Percentiles rank a stretch among this genome's conserved stretches.
These are phyloP conservation scores for Nothocercus nigrocapillus DNA, from an alignment of 2,113 vertebrate genomes.

Conservation along the genomic window DNA sequence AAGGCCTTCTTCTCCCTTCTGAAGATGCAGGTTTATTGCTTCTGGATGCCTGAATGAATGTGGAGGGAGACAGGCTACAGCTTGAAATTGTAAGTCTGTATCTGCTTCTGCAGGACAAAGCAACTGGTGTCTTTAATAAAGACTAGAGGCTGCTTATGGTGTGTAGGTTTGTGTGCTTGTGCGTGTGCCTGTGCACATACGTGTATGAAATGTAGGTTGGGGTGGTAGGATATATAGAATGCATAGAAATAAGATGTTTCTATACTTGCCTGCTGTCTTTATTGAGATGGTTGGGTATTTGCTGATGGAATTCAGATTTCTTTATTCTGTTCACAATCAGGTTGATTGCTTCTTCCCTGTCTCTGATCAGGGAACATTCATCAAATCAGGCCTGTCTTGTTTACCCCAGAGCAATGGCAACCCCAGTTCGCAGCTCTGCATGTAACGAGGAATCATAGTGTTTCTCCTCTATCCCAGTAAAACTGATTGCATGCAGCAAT, in stretches of 20 bases:
- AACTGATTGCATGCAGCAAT: neutral
- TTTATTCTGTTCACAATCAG: neutral
- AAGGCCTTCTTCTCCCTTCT: neutral
- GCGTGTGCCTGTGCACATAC: neutral
- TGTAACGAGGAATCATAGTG: neutral
- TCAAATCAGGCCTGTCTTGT: slow-evolving; percentile 4
- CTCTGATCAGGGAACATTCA: neutral
- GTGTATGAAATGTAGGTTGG: neutral
- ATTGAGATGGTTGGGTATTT: neutral
- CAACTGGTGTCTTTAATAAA: neutral
- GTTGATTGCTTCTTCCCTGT: neutral
- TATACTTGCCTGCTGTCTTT: neutral
- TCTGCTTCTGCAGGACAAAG: neutral
- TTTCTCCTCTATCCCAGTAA: neutral
- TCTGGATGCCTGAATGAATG: neutral
- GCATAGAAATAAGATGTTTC: neutral
- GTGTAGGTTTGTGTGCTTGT: neutral
- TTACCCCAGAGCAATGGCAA: slow-evolving; percentile 23
- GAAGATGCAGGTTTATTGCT: neutral
- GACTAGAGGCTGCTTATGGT: neutral
- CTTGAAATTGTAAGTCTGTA: neutral
- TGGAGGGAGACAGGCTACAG: neutral
- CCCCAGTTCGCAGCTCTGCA: neutral
- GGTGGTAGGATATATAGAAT: neutral
- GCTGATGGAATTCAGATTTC: slow-evolving; percentile 11